Conservation (phyloP, 2,888 invertebrate genomes). For the Standfussiana lucernea region DNA sequence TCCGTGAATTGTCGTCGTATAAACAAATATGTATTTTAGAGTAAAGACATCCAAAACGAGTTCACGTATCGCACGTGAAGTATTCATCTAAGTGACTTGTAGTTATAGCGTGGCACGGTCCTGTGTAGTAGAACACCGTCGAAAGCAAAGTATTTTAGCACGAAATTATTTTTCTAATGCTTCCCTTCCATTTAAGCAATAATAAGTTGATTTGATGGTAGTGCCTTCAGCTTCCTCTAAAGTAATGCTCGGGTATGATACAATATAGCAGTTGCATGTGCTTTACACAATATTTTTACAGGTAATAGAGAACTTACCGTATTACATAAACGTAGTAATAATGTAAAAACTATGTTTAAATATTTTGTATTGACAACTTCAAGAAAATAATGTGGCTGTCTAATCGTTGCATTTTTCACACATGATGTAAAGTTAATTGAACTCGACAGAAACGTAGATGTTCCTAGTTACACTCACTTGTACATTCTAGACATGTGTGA, state of each 20-base stretch:
- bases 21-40: constrained; percentile 73
- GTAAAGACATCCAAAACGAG: constrained; percentile 66
- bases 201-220: constrained; percentile 87
- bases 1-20: constrained; percentile 75
- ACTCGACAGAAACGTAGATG: constrained; percentile 82
- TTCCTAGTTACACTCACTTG: constrained; percentile 85
- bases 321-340: constrained; percentile 87
- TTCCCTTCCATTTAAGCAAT: constrained; percentile 88
- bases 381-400: constrained; percentile 86
- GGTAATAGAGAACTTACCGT: constrained; percentile 88
- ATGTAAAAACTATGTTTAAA: constrained; percentile 84
- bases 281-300: constrained; percentile 90
- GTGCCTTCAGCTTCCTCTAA: constrained; percentile 90
- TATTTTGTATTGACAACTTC: constrained; percentile 86
- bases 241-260: constrained; percentile 81
- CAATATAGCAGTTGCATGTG: constrained; percentile 87
- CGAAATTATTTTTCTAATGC: constrained; percentile 88
- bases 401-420: constrained; percentile 88
- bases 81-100: constrained; percentile 77
- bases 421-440: constrained; percentile 79
- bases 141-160: constrained; percentile 84
- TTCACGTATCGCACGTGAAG: constrained; percentile 67
- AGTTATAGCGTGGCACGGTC: constrained; percentile 80
- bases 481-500: constrained; percentile 84
- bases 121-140: constrained; percentile 80